These are phyloP conservation scores for Mactra quadrangularis DNA, from an alignment of 1,140 invertebrate species.

Conservation along the genomic window DNA sequence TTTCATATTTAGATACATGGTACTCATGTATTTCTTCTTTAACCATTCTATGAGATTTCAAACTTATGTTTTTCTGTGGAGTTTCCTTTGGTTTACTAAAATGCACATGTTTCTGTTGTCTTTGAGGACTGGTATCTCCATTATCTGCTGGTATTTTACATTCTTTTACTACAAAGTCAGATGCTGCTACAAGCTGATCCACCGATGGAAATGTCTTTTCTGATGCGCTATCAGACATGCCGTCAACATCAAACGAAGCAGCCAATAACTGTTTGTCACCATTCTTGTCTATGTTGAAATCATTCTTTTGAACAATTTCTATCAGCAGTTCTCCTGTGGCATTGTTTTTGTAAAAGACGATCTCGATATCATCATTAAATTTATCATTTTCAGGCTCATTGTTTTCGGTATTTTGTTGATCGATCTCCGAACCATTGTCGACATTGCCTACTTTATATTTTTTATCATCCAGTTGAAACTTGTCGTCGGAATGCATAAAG, in stretches of 20 bases:
- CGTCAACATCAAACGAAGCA: not conserved
- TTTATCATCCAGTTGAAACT: not conserved
- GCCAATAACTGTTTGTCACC: not conserved
- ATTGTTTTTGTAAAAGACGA: constrained; percentile 6
- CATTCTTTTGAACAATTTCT: not conserved
- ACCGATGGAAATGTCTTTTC: not conserved
- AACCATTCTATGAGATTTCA: constrained; percentile 23
- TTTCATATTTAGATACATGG: not conserved
- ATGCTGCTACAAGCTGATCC: too few relatives aligned
- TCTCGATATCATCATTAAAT: not conserved
- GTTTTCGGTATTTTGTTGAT: not conserved
- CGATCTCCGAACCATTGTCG: not conserved
- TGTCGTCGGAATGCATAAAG: not conserved
- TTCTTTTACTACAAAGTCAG: not conserved
- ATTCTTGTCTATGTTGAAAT: not conserved
- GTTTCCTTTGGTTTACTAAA: not conserved
- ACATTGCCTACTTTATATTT: not conserved
- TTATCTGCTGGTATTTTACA: not conserved
- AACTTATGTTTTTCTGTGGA: not conserved
- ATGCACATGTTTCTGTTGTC: constrained; percentile 7
- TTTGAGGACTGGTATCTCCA: not conserved
- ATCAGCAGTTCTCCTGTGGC: not conserved
- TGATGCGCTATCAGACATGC: not conserved
- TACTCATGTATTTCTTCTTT: not conserved
- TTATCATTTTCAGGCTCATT: not conserved